These are phyloP conservation scores for Poeciliopsis gracilis DNA, from an alignment of 2,797 vertebrate species.

Conservation along the genomic window DNA sequence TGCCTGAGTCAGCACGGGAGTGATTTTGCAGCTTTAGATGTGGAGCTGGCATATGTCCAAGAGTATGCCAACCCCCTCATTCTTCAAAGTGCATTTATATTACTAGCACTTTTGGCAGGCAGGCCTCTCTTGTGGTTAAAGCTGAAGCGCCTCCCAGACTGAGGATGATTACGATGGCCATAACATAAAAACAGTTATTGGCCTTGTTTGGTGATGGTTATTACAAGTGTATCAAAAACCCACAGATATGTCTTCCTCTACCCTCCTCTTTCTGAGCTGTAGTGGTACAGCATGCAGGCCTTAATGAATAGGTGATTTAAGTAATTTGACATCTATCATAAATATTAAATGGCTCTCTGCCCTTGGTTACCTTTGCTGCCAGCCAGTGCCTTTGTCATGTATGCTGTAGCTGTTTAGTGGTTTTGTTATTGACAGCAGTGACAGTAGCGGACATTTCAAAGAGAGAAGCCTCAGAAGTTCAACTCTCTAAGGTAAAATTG, in stretches of 20 bases:
- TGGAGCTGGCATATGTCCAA: constrained; percentile 77
- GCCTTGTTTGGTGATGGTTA: constrained; percentile 80
- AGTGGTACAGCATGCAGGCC: constrained; percentile 25
- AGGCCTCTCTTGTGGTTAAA: constrained; percentile 69
- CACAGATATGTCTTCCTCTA: constrained; percentile 60
- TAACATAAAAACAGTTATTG: constrained; percentile 82
- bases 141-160: constrained; percentile 77
- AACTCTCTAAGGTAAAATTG: constrained; percentile 41
- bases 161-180: constrained; percentile 80
- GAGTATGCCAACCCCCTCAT: constrained; percentile 73
- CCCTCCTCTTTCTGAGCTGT: constrained; percentile 34
- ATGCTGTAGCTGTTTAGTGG: constrained; percentile 62
- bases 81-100: constrained; percentile 84
- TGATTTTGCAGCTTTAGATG: constrained; percentile 79
- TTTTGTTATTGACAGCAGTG: constrained; percentile 70
- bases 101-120: constrained; percentile 77
- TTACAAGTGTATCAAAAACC: constrained; percentile 78
- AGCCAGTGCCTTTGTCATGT: constrained; percentile 68
- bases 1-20: constrained; percentile 76
- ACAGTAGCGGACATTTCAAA: constrained; percentile 74
- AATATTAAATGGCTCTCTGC: constrained; percentile 76
- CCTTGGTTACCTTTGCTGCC: constrained; percentile 78
- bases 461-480: constrained; percentile 46
- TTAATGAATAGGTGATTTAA: constrained; percentile 74
- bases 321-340: constrained; percentile 73